phyloP scores from a whole-genome alignment of 53 echinoderm and acorn worm species.

The Holothuria scabra region DNA sequence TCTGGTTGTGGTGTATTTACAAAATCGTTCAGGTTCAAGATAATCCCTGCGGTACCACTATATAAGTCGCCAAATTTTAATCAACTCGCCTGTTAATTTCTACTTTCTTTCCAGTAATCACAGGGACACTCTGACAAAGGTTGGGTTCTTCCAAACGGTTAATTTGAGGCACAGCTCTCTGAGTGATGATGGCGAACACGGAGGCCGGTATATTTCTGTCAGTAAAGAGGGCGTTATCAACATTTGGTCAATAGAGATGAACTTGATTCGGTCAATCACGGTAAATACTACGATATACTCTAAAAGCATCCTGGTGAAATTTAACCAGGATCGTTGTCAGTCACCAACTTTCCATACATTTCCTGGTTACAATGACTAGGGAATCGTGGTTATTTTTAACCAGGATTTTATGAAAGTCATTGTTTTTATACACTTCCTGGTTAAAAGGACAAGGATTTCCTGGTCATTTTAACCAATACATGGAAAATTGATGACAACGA shows the following conservation, averaged over 20 bases:
- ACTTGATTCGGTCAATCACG: constrained; percentile 80
- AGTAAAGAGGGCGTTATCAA: constrained; percentile 98
- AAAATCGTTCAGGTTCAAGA: not conserved
- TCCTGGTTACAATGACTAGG: too few species aligned
- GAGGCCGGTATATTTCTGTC: constrained; percentile 94
- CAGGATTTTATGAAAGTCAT: too few species aligned
- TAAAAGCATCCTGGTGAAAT: too few species aligned
- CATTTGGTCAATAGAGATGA: constrained; percentile 96
- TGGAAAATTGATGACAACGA: too few species aligned
- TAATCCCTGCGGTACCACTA: too few species aligned
- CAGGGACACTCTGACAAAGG: constrained; percentile 81
- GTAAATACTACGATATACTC: constrained; percentile 36
- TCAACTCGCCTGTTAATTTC: not conserved
- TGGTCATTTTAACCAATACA: too few species aligned
- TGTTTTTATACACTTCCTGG: too few species aligned
- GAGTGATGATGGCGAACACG: constrained; percentile 83
- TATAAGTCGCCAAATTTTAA: too few species aligned
- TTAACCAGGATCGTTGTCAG: too few species aligned
- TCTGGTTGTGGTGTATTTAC: not conserved
- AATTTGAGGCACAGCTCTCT: constrained; percentile 85
- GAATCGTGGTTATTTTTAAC: not conserved
- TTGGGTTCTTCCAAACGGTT: constrained; percentile 88
- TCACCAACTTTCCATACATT: too few species aligned
- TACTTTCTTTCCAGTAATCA: constrained; percentile 72
- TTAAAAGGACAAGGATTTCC: too few species aligned